These are phyloP conservation scores for Tenualosa ilisha DNA, from an alignment of 2,797 vertebrate genomes.

Conservation along the genomic window DNA sequence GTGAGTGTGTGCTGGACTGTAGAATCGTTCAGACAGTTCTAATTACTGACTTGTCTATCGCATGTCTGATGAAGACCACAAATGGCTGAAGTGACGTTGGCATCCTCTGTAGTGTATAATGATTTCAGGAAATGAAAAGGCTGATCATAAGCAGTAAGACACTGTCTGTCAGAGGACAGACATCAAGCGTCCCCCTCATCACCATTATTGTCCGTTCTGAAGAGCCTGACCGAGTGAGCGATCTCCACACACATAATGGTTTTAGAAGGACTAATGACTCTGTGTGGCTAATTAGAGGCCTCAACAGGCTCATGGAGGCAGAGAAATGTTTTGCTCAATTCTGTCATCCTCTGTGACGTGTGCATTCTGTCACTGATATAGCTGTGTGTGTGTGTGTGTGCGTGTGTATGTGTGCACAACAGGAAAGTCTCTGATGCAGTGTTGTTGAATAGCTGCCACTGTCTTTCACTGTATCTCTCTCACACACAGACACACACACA, in stretches of 20 bases:
- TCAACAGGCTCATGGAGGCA: constrained; percentile 20
- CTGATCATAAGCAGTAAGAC: constrained; percentile 66
- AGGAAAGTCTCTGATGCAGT: no score
- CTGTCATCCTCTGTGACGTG: no score
- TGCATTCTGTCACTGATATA: no score
- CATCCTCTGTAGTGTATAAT: constrained; percentile 73
- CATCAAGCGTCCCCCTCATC: constrained; percentile 48
- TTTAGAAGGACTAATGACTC: constrained; percentile 15
- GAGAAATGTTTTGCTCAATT: not conserved
- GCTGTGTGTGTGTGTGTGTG: no score
- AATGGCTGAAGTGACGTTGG: constrained; percentile 68
- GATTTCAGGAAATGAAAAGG: constrained; percentile 75
- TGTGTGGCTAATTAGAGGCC: constrained; percentile 33
- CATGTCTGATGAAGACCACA: constrained; percentile 67
- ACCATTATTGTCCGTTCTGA: constrained; percentile 61
- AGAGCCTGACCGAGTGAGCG: not conserved
- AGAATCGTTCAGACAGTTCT: constrained; percentile 24
- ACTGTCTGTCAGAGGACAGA: constrained; percentile 65
- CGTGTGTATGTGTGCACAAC: no score
- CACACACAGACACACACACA: not conserved
- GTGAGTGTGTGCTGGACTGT: not conserved
- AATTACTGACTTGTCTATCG: constrained; percentile 67
- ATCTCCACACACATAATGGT: not conserved
- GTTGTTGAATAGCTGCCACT: no score
- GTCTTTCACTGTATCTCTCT: no score